A percentile compares a stretch with the other conserved stretches of the same genome.
These are phyloP conservation scores for Bombycilla garrulus DNA, from an alignment of 2,113 vertebrate genomes.

Conservation along the genomic window DNA sequence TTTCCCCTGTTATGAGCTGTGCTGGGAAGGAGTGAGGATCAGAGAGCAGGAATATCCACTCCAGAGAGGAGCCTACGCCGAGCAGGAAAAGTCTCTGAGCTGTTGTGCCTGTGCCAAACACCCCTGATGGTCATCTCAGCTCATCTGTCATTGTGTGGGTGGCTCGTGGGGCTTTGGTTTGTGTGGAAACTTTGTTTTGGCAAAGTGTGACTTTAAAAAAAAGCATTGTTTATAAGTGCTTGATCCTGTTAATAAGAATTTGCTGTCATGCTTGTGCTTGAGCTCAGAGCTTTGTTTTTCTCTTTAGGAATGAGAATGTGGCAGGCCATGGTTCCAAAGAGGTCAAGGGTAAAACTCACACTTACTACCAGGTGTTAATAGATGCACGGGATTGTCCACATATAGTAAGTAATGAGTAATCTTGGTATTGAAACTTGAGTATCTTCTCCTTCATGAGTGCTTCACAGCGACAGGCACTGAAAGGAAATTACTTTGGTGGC, in stretches of 20 bases:
- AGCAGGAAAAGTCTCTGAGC: not conserved
- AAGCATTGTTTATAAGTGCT: not conserved
- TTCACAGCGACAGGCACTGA: not conserved
- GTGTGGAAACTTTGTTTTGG: too few relatives aligned
- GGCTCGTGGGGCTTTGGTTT: not conserved
- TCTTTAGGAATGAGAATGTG: conserved; percentile 74
- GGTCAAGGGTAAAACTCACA: conserved; percentile 96
- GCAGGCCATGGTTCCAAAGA: conserved; percentile 90
- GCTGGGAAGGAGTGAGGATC: not conserved
- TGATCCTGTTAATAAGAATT: not conserved
- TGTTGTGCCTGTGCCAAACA: not conserved
- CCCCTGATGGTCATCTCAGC: not conserved
- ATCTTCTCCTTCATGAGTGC: accelerated
- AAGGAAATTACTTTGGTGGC: not conserved
- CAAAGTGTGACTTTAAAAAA: not conserved
- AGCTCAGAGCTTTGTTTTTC: not conserved
- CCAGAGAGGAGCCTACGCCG: not conserved
- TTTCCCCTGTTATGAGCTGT: not conserved
- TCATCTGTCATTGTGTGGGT: accelerated
- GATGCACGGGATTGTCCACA: conserved; percentile 94
- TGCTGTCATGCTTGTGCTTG: not conserved
- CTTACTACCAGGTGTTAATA: conserved; percentile 96
- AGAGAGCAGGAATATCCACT: not conserved
- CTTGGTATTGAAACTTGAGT: not conserved
- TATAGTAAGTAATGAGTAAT: conserved; percentile 83